A percentile compares a stretch with the other conserved stretches of the same genome.
Evolutionary conservation across 2,797 vertebrate species (phyloP).

Genomic region (Pipistrellus pipistrellus): DNA sequence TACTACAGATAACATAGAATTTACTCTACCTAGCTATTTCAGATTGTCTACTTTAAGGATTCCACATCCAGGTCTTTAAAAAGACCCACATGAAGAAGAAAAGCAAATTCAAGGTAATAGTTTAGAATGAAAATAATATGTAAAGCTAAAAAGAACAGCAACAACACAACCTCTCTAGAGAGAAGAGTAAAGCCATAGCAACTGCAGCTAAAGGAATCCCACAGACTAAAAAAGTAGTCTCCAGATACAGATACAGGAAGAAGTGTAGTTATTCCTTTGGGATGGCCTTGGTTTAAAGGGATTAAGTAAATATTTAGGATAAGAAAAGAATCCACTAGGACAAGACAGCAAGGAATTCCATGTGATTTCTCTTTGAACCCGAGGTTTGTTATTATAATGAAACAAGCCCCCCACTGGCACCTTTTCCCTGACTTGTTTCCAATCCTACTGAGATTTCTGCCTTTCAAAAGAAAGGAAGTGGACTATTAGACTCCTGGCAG

Average conservation of each 20-base stretch:
- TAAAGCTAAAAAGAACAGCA: neutral
- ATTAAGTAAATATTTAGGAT: constrained; percentile 83
- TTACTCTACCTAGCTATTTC: constrained; percentile 10
- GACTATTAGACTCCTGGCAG: constrained; percentile 80
- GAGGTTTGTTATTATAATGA: constrained; percentile 83
- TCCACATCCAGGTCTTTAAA: constrained; percentile 15
- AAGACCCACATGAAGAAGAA: neutral
- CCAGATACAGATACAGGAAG: constrained; percentile 16
- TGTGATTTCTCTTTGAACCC: constrained; percentile 73
- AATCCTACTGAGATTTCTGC: constrained; percentile 77
- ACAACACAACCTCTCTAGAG: constrained; percentile 44
- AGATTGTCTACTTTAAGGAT: neutral
- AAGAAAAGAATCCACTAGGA: constrained; percentile 80
- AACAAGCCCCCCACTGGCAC: constrained; percentile 68
- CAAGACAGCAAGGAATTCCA: constrained; percentile 71
- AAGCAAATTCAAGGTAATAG: constrained; percentile 62
- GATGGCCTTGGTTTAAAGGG: constrained; percentile 75
- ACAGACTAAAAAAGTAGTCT: constrained; percentile 37
- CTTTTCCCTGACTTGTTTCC: constrained; percentile 82
- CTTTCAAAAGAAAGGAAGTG: constrained; percentile 83
- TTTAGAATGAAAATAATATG: constrained; percentile 41
- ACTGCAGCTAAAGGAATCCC: constrained; percentile 46
- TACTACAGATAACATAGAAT: neutral
- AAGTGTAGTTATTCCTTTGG: constrained; percentile 59
- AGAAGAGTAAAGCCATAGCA: constrained; percentile 65